Percentiles rank a stretch among this genome's conserved stretches.
These are phyloP conservation scores for Sipha flava DNA, from an alignment of 1,140 invertebrate species.

Conservation along the genomic window DNA sequence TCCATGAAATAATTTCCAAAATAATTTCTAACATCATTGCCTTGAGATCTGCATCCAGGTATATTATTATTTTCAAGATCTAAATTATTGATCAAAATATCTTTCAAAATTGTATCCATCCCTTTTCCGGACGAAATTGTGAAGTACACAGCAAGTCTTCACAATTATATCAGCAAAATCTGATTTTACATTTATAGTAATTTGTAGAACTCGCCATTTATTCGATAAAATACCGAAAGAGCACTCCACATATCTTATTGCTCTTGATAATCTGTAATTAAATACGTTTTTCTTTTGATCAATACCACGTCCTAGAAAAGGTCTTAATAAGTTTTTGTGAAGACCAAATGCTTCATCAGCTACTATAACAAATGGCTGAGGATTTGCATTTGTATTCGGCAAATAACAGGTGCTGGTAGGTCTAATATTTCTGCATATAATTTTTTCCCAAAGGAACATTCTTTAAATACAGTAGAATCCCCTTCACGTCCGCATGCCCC, in stretches of 20 bases:
- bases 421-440: background rate
- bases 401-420: background rate
- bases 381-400: constrained; percentile 33
- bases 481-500: constrained; percentile 20
- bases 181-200: constrained; percentile 35
- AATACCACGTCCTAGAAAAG: constrained; percentile 10
- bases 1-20: background rate
- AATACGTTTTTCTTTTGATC: constrained; percentile 42
- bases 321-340: constrained; percentile 22
- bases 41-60: background rate
- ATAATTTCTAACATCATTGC: background rate
- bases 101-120: constrained; percentile 35
- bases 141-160: constrained; percentile 35
- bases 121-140: constrained; percentile 34
- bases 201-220: constrained; percentile 41
- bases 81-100: constrained; percentile 33
- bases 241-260: constrained; percentile 45
- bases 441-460: constrained; percentile 1
- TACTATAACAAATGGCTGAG: constrained; percentile 37
- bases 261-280: constrained; percentile 45
- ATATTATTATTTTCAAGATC: constrained; percentile 33
- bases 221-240: constrained; percentile 43
- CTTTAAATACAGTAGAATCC: constrained; percentile 31
- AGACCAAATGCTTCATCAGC: constrained; percentile 33
- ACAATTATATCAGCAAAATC: constrained; percentile 36